Conservation (phyloP, 2,888 invertebrate genomes). For the Cataglyphis livida region DNA sequence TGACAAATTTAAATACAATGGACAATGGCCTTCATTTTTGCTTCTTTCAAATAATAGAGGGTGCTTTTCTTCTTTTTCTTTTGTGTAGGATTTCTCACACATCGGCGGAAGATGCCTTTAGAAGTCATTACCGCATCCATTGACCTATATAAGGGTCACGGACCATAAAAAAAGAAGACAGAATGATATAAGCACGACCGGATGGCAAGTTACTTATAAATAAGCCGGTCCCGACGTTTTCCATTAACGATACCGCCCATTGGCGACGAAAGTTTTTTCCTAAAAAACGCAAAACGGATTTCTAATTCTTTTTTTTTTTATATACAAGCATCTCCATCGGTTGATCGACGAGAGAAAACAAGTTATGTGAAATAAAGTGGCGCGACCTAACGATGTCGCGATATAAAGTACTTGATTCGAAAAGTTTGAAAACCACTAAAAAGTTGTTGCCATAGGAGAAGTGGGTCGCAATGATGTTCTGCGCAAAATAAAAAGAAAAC, state of each 20-base stretch:
- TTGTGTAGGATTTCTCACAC: conserved; percentile 60
- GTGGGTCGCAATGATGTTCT: conserved; percentile 8
- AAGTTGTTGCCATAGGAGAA: conserved; percentile 35
- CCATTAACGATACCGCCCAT: conserved; percentile 53
- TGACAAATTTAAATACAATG: conserved; percentile 36
- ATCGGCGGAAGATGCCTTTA: conserved; percentile 65
- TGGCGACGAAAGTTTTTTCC: conserved; percentile 9
- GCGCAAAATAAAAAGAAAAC: conserved; percentile 25
- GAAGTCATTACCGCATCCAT: conserved; percentile 68
- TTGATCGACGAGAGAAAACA: background rate
- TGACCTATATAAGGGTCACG: conserved; percentile 68
- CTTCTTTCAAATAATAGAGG: conserved; percentile 50
- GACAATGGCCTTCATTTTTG: conserved; percentile 49
- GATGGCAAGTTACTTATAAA: conserved; percentile 62
- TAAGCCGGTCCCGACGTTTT: conserved; percentile 60
- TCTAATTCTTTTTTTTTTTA: conserved; percentile 3
- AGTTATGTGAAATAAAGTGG: conserved; percentile 10
- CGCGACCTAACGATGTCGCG: background rate
- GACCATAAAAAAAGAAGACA: conserved; percentile 45
- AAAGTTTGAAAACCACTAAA: conserved; percentile 44
- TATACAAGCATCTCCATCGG: background rate
- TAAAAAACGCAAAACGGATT: background rate
- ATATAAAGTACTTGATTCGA: conserved; percentile 1
- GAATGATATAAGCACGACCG: conserved; percentile 5
- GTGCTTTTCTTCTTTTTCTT: conserved; percentile 47